Evolutionary conservation across 2,888 invertebrate species (phyloP).

Genomic region (Altica lythri): DNA sequence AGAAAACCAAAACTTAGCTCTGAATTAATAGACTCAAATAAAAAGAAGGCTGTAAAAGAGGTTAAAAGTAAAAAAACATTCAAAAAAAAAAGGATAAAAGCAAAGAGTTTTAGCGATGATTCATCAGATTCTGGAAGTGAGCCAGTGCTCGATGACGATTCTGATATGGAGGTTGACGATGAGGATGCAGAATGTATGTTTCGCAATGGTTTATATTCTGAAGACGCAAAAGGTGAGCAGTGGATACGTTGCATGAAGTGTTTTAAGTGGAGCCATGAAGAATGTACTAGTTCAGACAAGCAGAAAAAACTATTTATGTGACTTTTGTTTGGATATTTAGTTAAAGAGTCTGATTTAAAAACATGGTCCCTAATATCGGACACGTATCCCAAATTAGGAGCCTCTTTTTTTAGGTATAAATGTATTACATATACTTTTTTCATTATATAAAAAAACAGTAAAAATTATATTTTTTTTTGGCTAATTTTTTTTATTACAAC

Average conservation of each 20-base stretch:
- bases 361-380: no score
- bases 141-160: conserved; percentile 3
- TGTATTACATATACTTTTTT: no score
- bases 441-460: no score
- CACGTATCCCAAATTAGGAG: no score
- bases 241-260: conserved; percentile 1
- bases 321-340: no score
- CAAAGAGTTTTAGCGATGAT: neutral
- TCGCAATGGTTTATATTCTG: neutral
- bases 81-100: conserved; percentile 1
- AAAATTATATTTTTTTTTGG: no score
- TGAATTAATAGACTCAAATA: neutral
- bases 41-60: neutral
- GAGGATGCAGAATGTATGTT: neutral
- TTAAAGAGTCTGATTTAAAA: no score
- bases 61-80: neutral
- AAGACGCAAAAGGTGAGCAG: neutral
- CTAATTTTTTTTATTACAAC: no score
- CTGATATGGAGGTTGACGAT: conserved; percentile 4
- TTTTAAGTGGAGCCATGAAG: conserved; percentile 2
- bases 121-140: conserved; percentile 4
- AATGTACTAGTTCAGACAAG: neutral
- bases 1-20: neutral
- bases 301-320: no score
- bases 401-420: no score